Evolutionary conservation across 2,888 invertebrate genomes (phyloP), one percentile per base, ranked within the genome.

Genomic region (Mycalesis mineus): DNA sequence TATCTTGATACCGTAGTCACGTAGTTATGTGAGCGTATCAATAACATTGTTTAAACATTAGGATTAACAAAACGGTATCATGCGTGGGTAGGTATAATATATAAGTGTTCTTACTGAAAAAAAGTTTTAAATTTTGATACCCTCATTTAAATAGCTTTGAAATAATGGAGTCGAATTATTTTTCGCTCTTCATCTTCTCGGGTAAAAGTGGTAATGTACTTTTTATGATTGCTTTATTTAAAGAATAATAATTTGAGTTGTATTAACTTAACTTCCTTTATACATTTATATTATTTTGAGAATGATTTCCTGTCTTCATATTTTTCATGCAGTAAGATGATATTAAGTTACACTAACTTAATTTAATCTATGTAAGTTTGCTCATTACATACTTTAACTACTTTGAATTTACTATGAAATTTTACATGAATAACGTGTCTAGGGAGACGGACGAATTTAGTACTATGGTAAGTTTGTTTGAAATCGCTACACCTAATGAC

Each of bases 211-310:
- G 11, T 36, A 82, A 83, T 82, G 76, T 74, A 73, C 77, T 82
- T 83, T 83, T 83, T 80, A 71, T 76, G 63, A 45, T 65, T 68
- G 71, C 68, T 72, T 73, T 75, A 70, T 75, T 78, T 77, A 67
- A 68, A 72, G 62, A 71, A 72, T 75, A 71, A 72, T 75, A 78
- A 80, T 76, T 77, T 80, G 80, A 78, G 75, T 71, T 39, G 29
- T 13, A 37, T 37, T 39, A 50, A 39, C 9, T 28, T 39, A 29
- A 39, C 17, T 44, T 14, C 6, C 28, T 31, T 22, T 45, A 28
- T 14, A 41, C 33, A 44, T 53, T 53, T 44, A 17, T 47, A 47
- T 33, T 14, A 45, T 33, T 33, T 33, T 9, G 7, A 7, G 11
- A 33, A 15, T 22, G 22, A 22, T 22, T 22, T 22, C 2, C 5